A percentile compares a stretch with the other conserved stretches of the same genome.
phyloP scores from a whole-genome alignment of 92 coral and sea anemone genomes.

The Meandrina meandrites region DNA sequence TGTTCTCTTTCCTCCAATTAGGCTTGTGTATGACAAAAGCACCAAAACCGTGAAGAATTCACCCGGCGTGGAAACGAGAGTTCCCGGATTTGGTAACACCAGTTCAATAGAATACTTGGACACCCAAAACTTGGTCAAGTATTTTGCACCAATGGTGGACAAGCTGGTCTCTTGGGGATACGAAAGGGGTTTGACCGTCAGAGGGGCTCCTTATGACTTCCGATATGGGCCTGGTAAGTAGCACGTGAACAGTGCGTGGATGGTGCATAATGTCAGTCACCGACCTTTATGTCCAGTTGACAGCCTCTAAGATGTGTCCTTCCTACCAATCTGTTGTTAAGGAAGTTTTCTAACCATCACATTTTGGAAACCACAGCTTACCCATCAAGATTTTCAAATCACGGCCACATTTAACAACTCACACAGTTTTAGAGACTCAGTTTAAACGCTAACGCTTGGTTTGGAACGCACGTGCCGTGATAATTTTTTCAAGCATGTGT shows the following conservation, averaged over 20 bases:
- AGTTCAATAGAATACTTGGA: slow-evolving; percentile 82
- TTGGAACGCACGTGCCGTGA: too few species aligned
- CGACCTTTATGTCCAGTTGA: too few species aligned
- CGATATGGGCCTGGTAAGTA: slow-evolving; percentile 79
- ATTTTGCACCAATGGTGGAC: slow-evolving; percentile 79
- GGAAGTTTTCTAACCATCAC: background rate
- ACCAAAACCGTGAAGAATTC: slow-evolving; percentile 73
- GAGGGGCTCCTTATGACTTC: slow-evolving; percentile 90
- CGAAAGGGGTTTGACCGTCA: slow-evolving; percentile 70
- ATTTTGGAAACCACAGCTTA: too few species aligned
- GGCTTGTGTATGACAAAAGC: slow-evolving; percentile 70
- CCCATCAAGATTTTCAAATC: too few species aligned
- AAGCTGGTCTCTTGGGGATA: slow-evolving; percentile 81
- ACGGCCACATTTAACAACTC: too few species aligned
- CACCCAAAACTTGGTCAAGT: slow-evolving; percentile 57
- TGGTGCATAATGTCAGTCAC: background rate
- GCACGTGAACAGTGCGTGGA: slow-evolving; percentile 10
- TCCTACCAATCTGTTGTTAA: background rate
- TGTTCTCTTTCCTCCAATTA: slow-evolving; percentile 8
- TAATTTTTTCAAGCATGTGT: too few species aligned
- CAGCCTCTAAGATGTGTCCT: too few species aligned
- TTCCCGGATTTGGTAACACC: slow-evolving; percentile 88
- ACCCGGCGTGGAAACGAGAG: slow-evolving; percentile 79
- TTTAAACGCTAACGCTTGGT: too few species aligned
- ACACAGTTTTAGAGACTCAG: too few species aligned